Conservation (phyloP, 2,888 invertebrate genomes). For the Drosophila diplacantha region DNA sequence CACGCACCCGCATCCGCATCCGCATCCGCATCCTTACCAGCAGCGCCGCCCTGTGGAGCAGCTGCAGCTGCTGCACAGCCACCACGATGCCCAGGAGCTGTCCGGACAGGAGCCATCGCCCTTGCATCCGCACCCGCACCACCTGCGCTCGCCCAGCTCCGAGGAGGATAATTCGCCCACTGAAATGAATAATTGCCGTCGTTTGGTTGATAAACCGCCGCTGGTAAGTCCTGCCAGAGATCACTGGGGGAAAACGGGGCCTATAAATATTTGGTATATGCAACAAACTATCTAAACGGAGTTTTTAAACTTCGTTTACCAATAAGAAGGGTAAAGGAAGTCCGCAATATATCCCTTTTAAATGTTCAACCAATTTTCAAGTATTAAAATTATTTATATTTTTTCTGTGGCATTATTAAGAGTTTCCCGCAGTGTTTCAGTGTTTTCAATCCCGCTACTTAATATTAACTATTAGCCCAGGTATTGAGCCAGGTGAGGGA, state of each 20-base stretch:
- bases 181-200: constrained; percentile 90
- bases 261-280: background rate
- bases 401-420: background rate
- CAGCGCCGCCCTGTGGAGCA: constrained; percentile 61
- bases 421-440: background rate
- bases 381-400: no score
- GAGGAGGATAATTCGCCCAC: constrained; percentile 93
- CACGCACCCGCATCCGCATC: constrained; percentile 13
- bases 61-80: constrained; percentile 64
- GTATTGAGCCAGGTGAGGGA: constrained; percentile 4
- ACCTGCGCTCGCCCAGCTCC: constrained; percentile 81
- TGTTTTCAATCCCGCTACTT: constrained; percentile 8
- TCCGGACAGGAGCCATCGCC: constrained; percentile 40
- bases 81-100: constrained; percentile 48
- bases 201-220: constrained; percentile 89
- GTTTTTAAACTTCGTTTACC: background rate
- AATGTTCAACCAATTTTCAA: no score
- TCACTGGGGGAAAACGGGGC: constrained; percentile 1
- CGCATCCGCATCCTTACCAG: constrained; percentile 39
- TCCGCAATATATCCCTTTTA: background rate
- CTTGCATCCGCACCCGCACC: constrained; percentile 52
- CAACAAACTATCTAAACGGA: background rate
- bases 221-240: constrained; percentile 77
- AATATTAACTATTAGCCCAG: constrained; percentile 48
- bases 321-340: no score